Percentiles rank a stretch among this genome's conserved stretches.
Conservation (phyloP, 2,113 vertebrate genomes). For the Proteles cristata region DNA sequence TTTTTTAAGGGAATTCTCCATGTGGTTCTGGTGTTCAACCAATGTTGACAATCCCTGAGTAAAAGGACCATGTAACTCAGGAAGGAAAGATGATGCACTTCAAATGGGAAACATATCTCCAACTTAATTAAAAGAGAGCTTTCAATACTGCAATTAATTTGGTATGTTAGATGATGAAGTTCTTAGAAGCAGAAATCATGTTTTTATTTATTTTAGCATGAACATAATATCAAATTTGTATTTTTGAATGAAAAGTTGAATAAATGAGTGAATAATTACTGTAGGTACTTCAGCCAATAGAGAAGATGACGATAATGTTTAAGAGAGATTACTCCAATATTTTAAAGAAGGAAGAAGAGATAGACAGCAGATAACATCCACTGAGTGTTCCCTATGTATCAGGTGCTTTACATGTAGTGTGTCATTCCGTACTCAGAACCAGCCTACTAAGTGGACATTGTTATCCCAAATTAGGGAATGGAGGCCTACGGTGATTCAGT, state of each 20-base stretch:
- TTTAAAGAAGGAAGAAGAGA: background rate
- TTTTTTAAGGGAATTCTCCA: slow-evolving; percentile 26
- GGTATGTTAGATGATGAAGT: background rate
- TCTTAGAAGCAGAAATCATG: background rate
- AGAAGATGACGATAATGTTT: background rate
- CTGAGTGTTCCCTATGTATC: background rate
- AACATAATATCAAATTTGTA: background rate
- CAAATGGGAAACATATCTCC: background rate
- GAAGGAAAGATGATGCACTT: background rate
- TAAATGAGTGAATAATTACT: background rate
- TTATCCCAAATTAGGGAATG: background rate
- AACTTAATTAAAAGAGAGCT: background rate
- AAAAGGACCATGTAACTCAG: background rate
- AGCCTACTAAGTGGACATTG: background rate
- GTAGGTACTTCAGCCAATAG: background rate
- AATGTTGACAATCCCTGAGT: background rate
- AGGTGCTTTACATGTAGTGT: background rate
- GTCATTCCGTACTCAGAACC: background rate
- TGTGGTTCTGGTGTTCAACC: background rate
- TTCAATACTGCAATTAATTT: slow-evolving; percentile 25
- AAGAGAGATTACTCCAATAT: background rate
- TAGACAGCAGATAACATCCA: background rate
- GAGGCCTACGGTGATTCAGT: background rate
- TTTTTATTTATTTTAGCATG: background rate
- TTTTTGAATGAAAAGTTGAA: background rate